Evolutionary conservation across 2,113 vertebrate genomes (phyloP).

Genomic region (Furnarius figulus): DNA sequence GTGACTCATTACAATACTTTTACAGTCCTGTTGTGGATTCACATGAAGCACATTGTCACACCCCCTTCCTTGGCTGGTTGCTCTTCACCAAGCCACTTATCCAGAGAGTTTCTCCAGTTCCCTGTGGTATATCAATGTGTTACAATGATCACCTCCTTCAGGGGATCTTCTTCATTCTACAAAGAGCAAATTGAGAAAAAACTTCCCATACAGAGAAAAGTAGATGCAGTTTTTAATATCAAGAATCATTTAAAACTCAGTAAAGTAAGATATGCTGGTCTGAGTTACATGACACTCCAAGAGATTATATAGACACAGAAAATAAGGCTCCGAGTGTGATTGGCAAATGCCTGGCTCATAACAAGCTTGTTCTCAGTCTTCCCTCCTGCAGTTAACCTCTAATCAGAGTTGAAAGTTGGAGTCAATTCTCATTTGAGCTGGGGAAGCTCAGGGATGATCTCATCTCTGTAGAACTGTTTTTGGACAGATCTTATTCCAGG

Average conservation of each 20-base stretch:
- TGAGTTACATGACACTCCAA: background rate
- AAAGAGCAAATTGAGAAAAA: background rate
- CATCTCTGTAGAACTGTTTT: background rate
- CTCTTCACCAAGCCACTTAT: background rate
- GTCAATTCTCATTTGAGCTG: background rate
- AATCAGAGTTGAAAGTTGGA: background rate
- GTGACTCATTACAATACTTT: background rate
- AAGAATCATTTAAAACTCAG: background rate
- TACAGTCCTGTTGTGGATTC: background rate
- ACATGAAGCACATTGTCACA: background rate
- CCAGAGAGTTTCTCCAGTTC: background rate
- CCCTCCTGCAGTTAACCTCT: background rate
- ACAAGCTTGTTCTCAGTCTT: background rate
- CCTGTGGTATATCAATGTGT: background rate
- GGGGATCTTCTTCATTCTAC: background rate
- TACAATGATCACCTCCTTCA: background rate
- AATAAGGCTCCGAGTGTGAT: background rate
- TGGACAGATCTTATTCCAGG: background rate
- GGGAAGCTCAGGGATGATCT: background rate
- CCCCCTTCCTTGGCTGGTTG: background rate
- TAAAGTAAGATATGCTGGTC: background rate
- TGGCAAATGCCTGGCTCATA: background rate
- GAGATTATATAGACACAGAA: background rate
- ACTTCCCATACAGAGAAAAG: rapidly evolving
- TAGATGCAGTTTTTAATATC: background rate